Percentiles rank a stretch among this genome's conserved stretches.
Conservation (phyloP, 2,888 invertebrate species). For the Crossocerus cetratus region DNA sequence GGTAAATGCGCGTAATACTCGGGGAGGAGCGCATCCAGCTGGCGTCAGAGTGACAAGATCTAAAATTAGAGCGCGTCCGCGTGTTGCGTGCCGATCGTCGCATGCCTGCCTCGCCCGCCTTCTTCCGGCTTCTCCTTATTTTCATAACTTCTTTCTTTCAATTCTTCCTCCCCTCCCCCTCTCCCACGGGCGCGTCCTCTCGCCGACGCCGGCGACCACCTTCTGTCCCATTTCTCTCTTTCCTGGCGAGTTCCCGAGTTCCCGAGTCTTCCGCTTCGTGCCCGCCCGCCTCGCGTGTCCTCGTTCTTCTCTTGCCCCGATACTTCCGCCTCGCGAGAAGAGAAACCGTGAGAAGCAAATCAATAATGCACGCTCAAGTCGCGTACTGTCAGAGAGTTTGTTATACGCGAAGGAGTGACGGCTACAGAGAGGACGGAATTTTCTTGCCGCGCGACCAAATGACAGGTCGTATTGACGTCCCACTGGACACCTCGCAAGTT, state of each 20-base stretch:
- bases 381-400: neutral
- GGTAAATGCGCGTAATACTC: conserved; percentile 74
- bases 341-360: conserved; percentile 74
- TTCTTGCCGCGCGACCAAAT: too few relatives aligned
- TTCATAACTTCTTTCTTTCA: conserved; percentile 75
- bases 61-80: conserved; percentile 73
- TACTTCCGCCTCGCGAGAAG: conserved; percentile 43
- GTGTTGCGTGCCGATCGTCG: conserved; percentile 76
- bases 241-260: neutral
- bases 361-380: conserved; percentile 60
- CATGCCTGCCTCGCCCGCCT: conserved; percentile 75
- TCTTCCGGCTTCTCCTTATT: conserved; percentile 76
- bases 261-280: conserved; percentile 12
- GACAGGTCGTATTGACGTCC: too few relatives aligned
- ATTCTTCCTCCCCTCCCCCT: conserved; percentile 55
- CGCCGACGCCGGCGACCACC: neutral
- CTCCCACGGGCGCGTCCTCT: conserved; percentile 16
- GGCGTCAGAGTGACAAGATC: conserved; percentile 76
- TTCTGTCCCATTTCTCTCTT: conserved; percentile 5
- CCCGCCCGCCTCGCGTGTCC: conserved; percentile 16
- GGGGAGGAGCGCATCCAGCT: conserved; percentile 73
- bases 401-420: too few relatives aligned
- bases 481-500: too few relatives aligned
- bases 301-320: conserved; percentile 16
- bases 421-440: too few relatives aligned